Conservation (phyloP, 2,113 vertebrate genomes). For the Anolis sagrei region DNA sequence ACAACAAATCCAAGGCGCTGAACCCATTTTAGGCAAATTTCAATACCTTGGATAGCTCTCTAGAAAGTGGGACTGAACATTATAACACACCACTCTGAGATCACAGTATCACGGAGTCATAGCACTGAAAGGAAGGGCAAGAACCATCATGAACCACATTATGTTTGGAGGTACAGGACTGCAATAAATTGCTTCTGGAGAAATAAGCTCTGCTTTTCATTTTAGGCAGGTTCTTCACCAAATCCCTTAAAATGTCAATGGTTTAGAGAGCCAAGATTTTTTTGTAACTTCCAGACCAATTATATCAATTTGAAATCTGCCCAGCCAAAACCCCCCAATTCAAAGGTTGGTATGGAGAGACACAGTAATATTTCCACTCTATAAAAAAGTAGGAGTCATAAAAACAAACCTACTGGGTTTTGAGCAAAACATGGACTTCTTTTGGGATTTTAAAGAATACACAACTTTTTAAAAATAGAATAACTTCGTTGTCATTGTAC, state of each 20-base stretch:
- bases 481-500: too few species aligned
- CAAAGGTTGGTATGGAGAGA: background rate
- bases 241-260: too few species aligned
- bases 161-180: background rate
- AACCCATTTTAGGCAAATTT: too few species aligned
- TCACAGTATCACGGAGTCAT: too few species aligned
- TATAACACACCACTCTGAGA: too few species aligned
- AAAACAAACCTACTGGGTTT: background rate
- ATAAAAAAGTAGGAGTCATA: background rate
- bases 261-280: background rate
- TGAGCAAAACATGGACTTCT: background rate
- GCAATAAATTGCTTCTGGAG: background rate
- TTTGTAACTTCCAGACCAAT: background rate
- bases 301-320: background rate
- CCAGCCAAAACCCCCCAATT: background rate
- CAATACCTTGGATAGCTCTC: too few species aligned
- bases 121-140: too few species aligned
- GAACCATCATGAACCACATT: too few species aligned
- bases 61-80: too few species aligned
- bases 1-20: too few species aligned
- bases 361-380: background rate
- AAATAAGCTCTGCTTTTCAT: background rate
- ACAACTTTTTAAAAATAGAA: too few species aligned
- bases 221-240: background rate
- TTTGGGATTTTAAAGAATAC: too few species aligned